Conservation (phyloP, 2,888 invertebrate species). For the Apoderus coryli region DNA sequence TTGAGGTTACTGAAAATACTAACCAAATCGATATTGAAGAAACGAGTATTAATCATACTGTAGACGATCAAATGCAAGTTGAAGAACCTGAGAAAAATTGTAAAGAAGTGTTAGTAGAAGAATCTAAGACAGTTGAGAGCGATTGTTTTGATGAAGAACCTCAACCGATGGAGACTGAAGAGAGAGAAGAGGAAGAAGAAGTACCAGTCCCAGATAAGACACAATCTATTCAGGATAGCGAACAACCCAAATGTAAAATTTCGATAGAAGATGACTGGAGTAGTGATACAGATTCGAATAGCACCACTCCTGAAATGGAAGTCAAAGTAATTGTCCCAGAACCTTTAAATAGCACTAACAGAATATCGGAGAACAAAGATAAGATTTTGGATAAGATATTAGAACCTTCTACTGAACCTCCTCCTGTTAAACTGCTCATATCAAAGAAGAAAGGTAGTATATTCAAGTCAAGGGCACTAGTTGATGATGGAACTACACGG, state of each 20-base stretch:
- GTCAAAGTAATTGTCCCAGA: slow-evolving; percentile 21
- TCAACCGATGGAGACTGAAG: slow-evolving; percentile 16
- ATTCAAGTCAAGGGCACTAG: slow-evolving; percentile 68
- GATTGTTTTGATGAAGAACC: slow-evolving; percentile 16
- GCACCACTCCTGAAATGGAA: slow-evolving; percentile 21
- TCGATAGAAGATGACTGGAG: slow-evolving; percentile 24
- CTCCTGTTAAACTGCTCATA: slow-evolving; percentile 51
- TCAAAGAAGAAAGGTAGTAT: slow-evolving; percentile 80
- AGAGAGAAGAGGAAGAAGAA: slow-evolving; percentile 11
- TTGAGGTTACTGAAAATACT: slow-evolving; percentile 32
- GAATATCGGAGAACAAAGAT: slow-evolving; percentile 24
- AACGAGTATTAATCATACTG: too few species aligned
- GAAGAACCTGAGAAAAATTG: slow-evolving; percentile 6
- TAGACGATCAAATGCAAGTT: slow-evolving; percentile 10
- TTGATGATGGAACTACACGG: slow-evolving; percentile 47
- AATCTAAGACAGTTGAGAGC: background rate
- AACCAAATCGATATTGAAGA: background rate
- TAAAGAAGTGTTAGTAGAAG: slow-evolving; percentile 1
- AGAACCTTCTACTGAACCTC: slow-evolving; percentile 23
- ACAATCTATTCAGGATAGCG: slow-evolving; percentile 6
- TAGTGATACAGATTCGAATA: slow-evolving; percentile 27
- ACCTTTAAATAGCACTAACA: slow-evolving; percentile 13
- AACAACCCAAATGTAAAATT: slow-evolving; percentile 1
- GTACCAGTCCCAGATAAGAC: slow-evolving; percentile 3
- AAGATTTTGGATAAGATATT: slow-evolving; percentile 27